These are phyloP conservation scores for Acanthaster planci DNA, from an alignment of 35 echinoderm and acorn worm species.

Conservation along the genomic window DNA sequence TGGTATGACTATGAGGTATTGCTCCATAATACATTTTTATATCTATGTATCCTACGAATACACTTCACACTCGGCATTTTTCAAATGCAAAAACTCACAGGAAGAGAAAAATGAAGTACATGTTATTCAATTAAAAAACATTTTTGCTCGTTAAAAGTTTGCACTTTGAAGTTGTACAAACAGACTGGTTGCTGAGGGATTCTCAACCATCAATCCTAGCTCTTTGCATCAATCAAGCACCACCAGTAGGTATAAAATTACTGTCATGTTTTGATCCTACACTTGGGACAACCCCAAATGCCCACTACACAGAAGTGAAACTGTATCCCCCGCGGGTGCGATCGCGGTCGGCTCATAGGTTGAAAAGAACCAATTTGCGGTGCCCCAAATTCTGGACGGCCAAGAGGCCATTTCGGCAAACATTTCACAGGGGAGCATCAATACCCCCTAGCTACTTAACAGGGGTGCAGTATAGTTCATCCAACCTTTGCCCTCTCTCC, in stretches of 20 bases:
- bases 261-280: conserved; percentile 16
- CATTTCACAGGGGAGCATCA: not conserved
- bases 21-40: too few species aligned
- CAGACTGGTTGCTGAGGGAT: too few species aligned
- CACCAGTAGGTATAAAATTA: not conserved
- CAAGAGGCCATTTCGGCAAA: conserved; percentile 15
- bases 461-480: not conserved
- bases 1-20: too few species aligned
- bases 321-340: conserved; percentile 8
- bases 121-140: too few species aligned
- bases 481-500: not conserved
- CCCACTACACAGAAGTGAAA: not conserved
- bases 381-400: conserved; percentile 4
- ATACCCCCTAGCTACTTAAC: not conserved
- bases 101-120: too few species aligned
- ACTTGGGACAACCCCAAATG: not conserved
- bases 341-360: not conserved
- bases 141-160: too few species aligned
- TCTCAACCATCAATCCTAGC: not conserved
- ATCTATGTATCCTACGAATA: too few species aligned
- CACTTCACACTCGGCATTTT: too few species aligned
- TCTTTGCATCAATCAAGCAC: not conserved
- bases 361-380: conserved; percentile 17
- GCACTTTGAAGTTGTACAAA: too few species aligned
- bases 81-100: too few species aligned